Percentiles rank a stretch among this genome's conserved stretches.
Evolutionary conservation across 2,888 invertebrate species (phyloP).

Genomic region (Orchesella flavescens): DNA sequence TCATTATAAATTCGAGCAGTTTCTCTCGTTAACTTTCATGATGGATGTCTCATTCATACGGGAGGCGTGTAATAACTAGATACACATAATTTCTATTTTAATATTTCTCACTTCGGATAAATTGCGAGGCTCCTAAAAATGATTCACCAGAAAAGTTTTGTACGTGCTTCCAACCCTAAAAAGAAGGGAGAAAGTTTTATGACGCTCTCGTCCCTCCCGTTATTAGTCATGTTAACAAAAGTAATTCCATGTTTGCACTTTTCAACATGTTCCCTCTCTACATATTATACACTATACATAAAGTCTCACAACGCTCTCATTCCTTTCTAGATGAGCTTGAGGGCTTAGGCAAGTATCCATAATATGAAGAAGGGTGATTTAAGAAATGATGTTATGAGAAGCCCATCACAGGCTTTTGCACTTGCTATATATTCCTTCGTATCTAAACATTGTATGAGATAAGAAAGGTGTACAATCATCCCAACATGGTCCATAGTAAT

Average conservation of each 20-base stretch:
- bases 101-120: conserved; percentile 53
- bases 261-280: conserved; percentile 27
- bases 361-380: conserved; percentile 49
- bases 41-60: conserved; percentile 54
- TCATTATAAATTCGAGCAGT: conserved; percentile 60
- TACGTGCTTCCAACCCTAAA: conserved; percentile 36
- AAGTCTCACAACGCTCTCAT: too few species aligned
- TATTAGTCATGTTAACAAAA: conserved; percentile 59
- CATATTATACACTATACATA: too few species aligned
- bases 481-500: too few species aligned
- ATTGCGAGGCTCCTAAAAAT: conserved; percentile 47
- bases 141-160: conserved; percentile 42
- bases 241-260: conserved; percentile 56
- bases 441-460: too few species aligned
- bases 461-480: too few species aligned
- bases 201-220: conserved; percentile 21
- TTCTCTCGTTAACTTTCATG: conserved; percentile 56
- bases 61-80: conserved; percentile 44
- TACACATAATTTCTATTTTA: conserved; percentile 53
- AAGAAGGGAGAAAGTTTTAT: conserved; percentile 18
- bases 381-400: conserved; percentile 49
- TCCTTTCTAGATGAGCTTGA: conserved; percentile 17
- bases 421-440: too few species aligned
- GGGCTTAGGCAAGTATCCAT: conserved; percentile 24
- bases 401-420: neutral